Conservation (phyloP, 2,888 invertebrate species). For the Antheraea assamensis region DNA sequence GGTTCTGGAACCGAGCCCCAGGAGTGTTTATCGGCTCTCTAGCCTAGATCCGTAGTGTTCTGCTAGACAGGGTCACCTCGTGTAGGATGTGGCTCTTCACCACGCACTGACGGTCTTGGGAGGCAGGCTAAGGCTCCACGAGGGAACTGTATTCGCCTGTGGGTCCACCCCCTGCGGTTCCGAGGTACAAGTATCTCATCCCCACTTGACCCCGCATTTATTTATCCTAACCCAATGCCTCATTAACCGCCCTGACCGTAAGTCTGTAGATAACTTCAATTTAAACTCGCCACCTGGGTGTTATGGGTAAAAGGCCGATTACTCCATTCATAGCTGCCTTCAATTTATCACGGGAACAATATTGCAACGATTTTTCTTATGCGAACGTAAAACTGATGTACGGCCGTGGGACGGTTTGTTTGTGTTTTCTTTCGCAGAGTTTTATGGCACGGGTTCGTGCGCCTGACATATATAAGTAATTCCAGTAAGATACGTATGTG, state of each 20-base stretch:
- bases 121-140: too few relatives aligned
- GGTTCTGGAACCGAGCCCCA: too few relatives aligned
- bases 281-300: slow-evolving; percentile 40
- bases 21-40: too few relatives aligned
- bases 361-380: slow-evolving; percentile 28
- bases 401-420: slow-evolving; percentile 15
- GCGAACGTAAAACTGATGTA: slow-evolving; percentile 25
- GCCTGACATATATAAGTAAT: slow-evolving; percentile 9
- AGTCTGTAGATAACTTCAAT: slow-evolving; percentile 41
- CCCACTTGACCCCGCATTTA: too few relatives aligned
- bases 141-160: too few relatives aligned
- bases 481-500: slow-evolving; percentile 3
- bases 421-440: slow-evolving; percentile 15
- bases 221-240: slow-evolving; percentile 25
- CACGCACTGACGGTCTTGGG: too few relatives aligned
- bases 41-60: too few relatives aligned
- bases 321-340: slow-evolving; percentile 32
- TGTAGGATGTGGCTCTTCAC: too few relatives aligned
- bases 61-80: too few relatives aligned
- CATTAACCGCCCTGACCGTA: slow-evolving; percentile 34
- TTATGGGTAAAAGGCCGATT: slow-evolving; percentile 32
- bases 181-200: too few relatives aligned
- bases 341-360: slow-evolving; percentile 34
- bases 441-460: slow-evolving; percentile 12
- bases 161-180: too few relatives aligned